Conservation (phyloP, 2,797 vertebrate genomes). For the Sebastes hubbsi region DNA sequence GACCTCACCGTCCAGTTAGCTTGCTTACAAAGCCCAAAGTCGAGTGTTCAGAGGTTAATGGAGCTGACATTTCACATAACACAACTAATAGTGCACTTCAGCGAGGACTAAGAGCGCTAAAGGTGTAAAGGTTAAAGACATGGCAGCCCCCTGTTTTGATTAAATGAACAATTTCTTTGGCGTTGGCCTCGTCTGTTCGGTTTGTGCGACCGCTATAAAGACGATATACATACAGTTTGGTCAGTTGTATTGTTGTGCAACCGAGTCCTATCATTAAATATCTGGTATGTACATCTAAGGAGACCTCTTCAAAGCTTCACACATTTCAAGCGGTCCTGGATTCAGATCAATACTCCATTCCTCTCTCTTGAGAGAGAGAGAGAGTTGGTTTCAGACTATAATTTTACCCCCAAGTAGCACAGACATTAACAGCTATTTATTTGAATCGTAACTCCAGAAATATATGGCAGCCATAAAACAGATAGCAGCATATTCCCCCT, state of each 20-base stretch:
- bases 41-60: conserved; percentile 61
- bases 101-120: not conserved
- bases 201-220: not conserved
- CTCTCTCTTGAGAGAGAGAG: conserved; percentile 24
- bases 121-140: conserved; percentile 43
- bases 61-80: conserved; percentile 52
- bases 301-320: conserved; percentile 29
- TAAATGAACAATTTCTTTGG: not conserved
- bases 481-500: conserved; percentile 43
- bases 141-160: conserved; percentile 3
- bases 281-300: conserved; percentile 27
- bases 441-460: conserved; percentile 52
- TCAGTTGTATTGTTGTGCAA: not conserved
- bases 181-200: not conserved
- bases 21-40: conserved; percentile 44
- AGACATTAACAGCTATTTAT: conserved; percentile 62
- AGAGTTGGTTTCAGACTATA: conserved; percentile 46
- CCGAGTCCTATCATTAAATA: conserved; percentile 20
- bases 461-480: conserved; percentile 62
- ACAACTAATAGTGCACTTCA: conserved; percentile 22
- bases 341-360: conserved; percentile 66
- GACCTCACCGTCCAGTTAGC: conserved; percentile 24
- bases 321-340: conserved; percentile 37
- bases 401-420: conserved; percentile 53
- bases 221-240: not conserved